Base-by-base conservation (phyloP, 1,140 invertebrate species). In the Neodiprion lecontei region DNA sequence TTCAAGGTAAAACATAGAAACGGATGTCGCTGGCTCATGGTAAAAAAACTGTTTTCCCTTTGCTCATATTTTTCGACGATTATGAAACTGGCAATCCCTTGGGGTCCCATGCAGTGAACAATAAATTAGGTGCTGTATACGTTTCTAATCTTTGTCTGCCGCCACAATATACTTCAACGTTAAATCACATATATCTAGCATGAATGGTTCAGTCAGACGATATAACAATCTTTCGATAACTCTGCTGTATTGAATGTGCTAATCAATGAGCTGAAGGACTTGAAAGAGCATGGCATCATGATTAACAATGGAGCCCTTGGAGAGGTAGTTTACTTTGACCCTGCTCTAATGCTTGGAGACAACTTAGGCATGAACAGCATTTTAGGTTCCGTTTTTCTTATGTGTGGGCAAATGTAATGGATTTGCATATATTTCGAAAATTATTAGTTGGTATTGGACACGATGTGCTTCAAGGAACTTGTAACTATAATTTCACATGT, bases 31-130 rank as follows among this genome's bases (percentile, higher is more conserved):
- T 23, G 8, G 69, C 70, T 12, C 50, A 70, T 75, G 21, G 10
- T 3, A 49, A 75, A 11, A 75, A 72, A 77, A 73, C 72, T 2
- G 17, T 75, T 1, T 65, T 77, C 0, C 76, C 76, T 0, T 50
- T 75, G 23, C 68, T 73, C 14, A n/a, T 77, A 1, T 75, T 73
- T 21, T 73, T n/a, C 61, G 76, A 77, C 49, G 74, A 77, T 67
- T 77, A 77, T 17, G 76, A 77, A 71, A 77, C 17, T n/a, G 50
- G 50, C 50, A 53, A 53, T 53, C 50, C 50, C 10, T 53, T 53
- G 50, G 50, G 50, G 10, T 53, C 50, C n/a, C 50, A 53, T 53
- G 50, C 50, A 11, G 50, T 9, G 10, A 14, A 53, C 14, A 53
- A 53, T 53, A 53, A 53, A 53, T 53, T 53, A 14, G 50, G 50